These are phyloP conservation scores for Pseudoips prasinana DNA, from an alignment of 2,888 invertebrate species.

Conservation along the genomic window DNA sequence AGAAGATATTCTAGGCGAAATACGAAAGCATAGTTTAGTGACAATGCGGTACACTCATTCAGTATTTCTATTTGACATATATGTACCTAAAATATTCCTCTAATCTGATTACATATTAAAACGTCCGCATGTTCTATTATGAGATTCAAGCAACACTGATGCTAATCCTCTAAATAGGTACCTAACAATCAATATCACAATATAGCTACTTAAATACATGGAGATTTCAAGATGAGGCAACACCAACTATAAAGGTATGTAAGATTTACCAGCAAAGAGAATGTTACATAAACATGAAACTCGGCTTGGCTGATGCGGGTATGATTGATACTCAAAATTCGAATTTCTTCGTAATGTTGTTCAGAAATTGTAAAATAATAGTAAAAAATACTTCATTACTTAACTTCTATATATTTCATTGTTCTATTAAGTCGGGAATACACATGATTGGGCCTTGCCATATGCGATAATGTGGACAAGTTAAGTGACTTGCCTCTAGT, in stretches of 20 bases:
- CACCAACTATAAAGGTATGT: conserved; percentile 36
- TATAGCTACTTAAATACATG: conserved; percentile 60
- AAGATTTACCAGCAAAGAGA: conserved; percentile 37
- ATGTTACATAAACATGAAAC: conserved; percentile 27
- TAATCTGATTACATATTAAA: conserved; percentile 30
- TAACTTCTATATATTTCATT: too few species aligned
- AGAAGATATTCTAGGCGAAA: conserved; percentile 52
- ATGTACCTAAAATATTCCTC: conserved; percentile 18
- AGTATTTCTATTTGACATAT: conserved; percentile 14
- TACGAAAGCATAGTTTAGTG: conserved; percentile 50
- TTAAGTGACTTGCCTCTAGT: too few species aligned
- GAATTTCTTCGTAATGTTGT: too few species aligned
- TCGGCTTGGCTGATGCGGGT: conserved; percentile 14
- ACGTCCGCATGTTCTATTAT: conserved; percentile 23
- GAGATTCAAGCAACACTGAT: conserved; percentile 45
- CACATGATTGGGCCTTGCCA: too few species aligned
- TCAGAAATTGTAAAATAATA: too few species aligned
- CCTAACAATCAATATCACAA: conserved; percentile 74
- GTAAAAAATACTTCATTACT: too few species aligned
- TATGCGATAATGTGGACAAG: too few species aligned
- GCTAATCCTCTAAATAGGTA: conserved; percentile 46
- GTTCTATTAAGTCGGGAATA: too few species aligned
- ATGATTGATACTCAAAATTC: conserved; percentile 12
- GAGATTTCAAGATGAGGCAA: conserved; percentile 57
- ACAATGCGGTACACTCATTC: conserved; percentile 15